Evolutionary conservation across 2,888 invertebrate genomes (phyloP).

Genomic region (Sepiola atlantica): DNA sequence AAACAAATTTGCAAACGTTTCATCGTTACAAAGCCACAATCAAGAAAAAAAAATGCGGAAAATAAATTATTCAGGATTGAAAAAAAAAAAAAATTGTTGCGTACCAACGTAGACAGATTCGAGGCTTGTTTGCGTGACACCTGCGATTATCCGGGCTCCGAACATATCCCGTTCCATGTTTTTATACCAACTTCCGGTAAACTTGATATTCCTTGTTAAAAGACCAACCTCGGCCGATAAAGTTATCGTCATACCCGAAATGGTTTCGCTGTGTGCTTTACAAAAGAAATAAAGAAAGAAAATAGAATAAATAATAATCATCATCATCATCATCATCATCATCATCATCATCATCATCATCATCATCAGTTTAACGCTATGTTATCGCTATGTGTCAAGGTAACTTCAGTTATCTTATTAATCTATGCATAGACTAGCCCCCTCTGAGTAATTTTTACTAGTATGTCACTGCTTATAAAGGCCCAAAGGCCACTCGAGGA

Average conservation of each 20-base stretch:
- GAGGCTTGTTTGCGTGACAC: conserved; percentile 49
- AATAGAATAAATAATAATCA: not conserved
- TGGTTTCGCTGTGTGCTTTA: conserved; percentile 56
- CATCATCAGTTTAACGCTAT: too few species aligned
- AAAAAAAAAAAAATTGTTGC: conserved; percentile 52
- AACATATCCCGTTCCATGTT: conserved; percentile 60
- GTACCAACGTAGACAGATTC: conserved; percentile 3
- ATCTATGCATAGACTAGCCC: too few species aligned
- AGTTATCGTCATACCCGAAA: conserved; percentile 56
- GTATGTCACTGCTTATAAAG: too few species aligned
- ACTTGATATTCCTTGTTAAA: conserved; percentile 69
- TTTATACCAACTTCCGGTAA: conserved; percentile 65
- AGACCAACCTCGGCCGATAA: conserved; percentile 71
- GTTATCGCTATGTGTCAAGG: too few species aligned
- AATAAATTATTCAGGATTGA: not conserved
- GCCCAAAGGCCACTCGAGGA: too few species aligned
- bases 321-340: too few species aligned
- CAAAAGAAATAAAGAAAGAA: conserved; percentile 41
- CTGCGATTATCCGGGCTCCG: conserved; percentile 67
- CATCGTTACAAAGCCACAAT: too few species aligned
- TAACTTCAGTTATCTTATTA: too few species aligned
- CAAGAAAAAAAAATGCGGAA: too few species aligned
- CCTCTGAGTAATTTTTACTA: too few species aligned
- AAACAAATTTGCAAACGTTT: too few species aligned
- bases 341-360: too few species aligned